Percentiles rank a stretch among this genome's conserved stretches.
Conservation (phyloP, 2,797 vertebrate species). For the Periparus ater region DNA sequence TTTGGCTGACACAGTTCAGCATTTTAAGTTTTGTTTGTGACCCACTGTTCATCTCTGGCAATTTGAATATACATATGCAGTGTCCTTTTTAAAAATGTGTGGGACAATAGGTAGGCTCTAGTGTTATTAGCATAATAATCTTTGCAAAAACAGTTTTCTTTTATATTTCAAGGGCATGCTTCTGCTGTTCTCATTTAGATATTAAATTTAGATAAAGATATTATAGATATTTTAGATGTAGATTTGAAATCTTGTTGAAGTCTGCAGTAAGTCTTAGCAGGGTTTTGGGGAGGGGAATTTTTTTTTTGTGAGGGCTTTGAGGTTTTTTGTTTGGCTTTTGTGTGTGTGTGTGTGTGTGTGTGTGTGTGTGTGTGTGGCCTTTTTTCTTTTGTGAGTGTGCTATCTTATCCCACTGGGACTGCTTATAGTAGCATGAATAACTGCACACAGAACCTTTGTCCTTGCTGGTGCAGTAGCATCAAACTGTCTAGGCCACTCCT, state of each 20-base stretch:
- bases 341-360: not conserved
- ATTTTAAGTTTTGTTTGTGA: conserved; percentile 34
- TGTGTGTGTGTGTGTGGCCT: not conserved
- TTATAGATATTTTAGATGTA: no score
- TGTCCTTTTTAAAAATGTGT: not conserved
- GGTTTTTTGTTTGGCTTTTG: not conserved
- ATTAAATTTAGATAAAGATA: not conserved
- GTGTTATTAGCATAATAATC: not conserved
- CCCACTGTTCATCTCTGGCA: not conserved
- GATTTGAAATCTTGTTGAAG: not conserved
- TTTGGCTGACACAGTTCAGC: conserved; percentile 1
- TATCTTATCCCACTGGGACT: not conserved
- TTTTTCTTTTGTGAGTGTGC: not conserved
- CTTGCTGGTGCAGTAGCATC: not conserved
- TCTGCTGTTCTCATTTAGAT: not conserved
- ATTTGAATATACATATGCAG: not conserved
- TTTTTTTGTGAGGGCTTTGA: not conserved
- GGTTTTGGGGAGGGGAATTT: not conserved
- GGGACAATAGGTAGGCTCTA: not conserved
- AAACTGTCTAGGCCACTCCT: not conserved
- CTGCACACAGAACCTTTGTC: not conserved
- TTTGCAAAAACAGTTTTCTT: not conserved
- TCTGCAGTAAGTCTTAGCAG: not conserved
- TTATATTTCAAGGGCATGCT: not conserved
- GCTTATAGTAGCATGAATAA: not conserved